Evolutionary conservation across 2,888 invertebrate species (phyloP), one percentile per base, ranked within the genome.

Genomic region (Slavum lentiscoides): DNA sequence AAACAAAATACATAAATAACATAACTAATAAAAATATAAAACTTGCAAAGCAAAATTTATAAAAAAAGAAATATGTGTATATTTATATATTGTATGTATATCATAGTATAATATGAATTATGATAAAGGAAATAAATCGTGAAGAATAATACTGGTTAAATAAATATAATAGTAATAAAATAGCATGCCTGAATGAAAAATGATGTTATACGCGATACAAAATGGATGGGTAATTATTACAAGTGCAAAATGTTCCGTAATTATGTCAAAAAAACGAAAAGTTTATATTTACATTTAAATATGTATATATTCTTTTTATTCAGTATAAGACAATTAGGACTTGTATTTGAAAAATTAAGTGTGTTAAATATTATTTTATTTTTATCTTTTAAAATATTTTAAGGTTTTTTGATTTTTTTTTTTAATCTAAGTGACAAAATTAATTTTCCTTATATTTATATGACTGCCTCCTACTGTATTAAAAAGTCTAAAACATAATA

Each of bases 61-160:
- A 58, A 37, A 74, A 74, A 66, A 58, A 23, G 30, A 17, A 74
- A 66, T n/a, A 74, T 55, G 17, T 6, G 30, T 70, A 70, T n/a
- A n/a, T n/a, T n/a, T n/a, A n/a, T n/a, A n/a, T n/a, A n/a, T n/a
- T 53, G 13, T 37, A 30, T 19, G n/a, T 19, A 62, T 11, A 49
- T 49, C 39, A 61, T 30, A 53, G 13, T 49, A 68, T 23, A 49
- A 15, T 49, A 49, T 49, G 21, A 17, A 49, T 73, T 23, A 61
- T 23, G 62, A 53, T 9, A n/a, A 67, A 64, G 11, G 30, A 64
- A 62, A 53, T 30, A 64, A 49, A 73, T 62, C 13, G 73, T 9
- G 19, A 75, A 66, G 39, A 67, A 66, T 58, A 75, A 75, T 75
- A 75, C 67, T 75, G 75, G 19, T 68, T 58, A 67, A 68, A 75